Conservation (phyloP, 2,797 vertebrate genomes). For the Malurus splendens region DNA sequence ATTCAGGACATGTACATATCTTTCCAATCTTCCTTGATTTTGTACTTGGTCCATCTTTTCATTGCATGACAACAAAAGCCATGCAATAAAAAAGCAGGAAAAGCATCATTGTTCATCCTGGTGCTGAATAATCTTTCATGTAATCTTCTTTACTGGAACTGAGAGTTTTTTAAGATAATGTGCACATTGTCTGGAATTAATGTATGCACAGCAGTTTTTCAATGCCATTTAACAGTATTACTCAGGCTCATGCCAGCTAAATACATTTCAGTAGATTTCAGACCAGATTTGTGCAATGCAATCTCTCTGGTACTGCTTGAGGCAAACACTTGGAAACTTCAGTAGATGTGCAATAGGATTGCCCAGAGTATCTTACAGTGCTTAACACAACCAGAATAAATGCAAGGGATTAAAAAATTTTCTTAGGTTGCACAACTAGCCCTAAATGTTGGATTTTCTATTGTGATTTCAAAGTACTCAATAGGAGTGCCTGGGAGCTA, state of each 20-base stretch:
- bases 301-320: background rate
- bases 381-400: background rate
- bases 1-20: background rate
- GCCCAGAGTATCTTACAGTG: background rate
- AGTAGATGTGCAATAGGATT: background rate
- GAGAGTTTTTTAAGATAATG: background rate
- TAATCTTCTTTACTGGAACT: constrained; percentile 31
- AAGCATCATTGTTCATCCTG: background rate
- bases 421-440: background rate
- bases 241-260: background rate
- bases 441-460: background rate
- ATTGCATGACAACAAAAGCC: background rate
- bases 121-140: background rate
- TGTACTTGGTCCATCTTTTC: background rate
- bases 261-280: background rate
- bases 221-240: background rate
- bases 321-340: background rate
- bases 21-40: background rate
- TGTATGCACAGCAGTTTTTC: background rate
- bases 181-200: constrained; percentile 22
- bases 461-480: background rate
- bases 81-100: background rate
- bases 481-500: background rate
- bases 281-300: background rate
- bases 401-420: background rate